Evolutionary conservation across 2,113 vertebrate species (phyloP).

Genomic region (Acanthisitta chloris): DNA sequence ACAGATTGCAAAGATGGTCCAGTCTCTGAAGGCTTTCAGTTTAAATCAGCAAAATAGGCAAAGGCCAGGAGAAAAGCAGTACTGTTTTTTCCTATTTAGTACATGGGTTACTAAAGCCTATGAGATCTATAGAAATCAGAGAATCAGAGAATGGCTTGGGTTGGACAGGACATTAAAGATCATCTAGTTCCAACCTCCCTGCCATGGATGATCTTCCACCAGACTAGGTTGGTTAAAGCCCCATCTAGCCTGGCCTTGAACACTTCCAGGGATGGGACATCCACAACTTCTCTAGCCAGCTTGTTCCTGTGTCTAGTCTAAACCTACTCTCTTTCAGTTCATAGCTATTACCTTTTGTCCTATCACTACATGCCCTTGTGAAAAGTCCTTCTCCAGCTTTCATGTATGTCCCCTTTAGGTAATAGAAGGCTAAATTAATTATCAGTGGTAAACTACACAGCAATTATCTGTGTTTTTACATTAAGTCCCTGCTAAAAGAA

Average conservation of each 20-base stretch:
- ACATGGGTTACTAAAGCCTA: background rate
- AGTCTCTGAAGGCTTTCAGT: background rate
- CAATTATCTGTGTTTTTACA: background rate
- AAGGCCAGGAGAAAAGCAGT: background rate
- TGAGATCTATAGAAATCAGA: background rate
- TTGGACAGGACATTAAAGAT: background rate
- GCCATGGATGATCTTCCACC: background rate
- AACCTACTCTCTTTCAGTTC: background rate
- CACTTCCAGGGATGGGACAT: background rate
- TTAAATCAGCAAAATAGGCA: background rate
- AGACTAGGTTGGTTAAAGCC: background rate
- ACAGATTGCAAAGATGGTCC: background rate
- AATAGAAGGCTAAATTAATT: background rate
- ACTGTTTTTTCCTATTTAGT: background rate
- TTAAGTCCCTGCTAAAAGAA: background rate
- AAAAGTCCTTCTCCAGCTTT: background rate
- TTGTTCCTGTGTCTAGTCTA: background rate
- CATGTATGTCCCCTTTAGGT: background rate
- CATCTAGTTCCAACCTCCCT: background rate
- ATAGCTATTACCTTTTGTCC: background rate
- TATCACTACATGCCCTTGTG: rapidly evolving
- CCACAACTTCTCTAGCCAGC: background rate
- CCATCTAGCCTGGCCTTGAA: background rate
- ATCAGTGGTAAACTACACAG: background rate
- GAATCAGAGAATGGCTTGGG: background rate